These are phyloP conservation scores for Campylomormyrus numenius DNA, from an alignment of 2,113 vertebrate genomes.

Conservation along the genomic window DNA sequence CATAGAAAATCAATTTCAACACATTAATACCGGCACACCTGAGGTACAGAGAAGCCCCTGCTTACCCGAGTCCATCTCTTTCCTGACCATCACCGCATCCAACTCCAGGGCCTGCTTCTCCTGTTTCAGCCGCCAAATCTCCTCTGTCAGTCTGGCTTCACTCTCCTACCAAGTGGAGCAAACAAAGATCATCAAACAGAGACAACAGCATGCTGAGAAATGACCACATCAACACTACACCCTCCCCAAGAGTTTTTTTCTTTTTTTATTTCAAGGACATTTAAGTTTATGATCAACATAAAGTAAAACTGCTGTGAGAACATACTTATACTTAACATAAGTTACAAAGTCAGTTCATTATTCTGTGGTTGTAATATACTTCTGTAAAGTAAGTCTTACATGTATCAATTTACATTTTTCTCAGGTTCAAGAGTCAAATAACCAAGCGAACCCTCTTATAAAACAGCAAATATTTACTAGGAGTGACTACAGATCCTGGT, in stretches of 20 bases:
- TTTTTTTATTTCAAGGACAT: neutral
- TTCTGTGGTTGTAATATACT: neutral
- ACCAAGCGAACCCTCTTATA: neutral
- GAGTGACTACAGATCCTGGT: neutral
- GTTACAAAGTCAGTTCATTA: neutral
- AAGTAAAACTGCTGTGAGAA: neutral
- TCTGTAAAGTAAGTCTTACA: neutral
- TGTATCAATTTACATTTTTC: neutral
- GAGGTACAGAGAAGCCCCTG: conserved; percentile 56
- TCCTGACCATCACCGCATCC: conserved; percentile 72
- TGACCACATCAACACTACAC: neutral
- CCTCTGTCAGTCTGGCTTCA: conserved; percentile 65
- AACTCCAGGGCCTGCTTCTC: conserved; percentile 78
- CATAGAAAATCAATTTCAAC: neutral
- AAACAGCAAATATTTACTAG: neutral
- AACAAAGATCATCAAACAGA: neutral
- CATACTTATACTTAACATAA: neutral
- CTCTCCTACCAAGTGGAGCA: conserved; percentile 60
- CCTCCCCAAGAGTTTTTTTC: neutral
- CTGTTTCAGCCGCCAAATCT: conserved; percentile 68
- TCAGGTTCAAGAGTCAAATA: neutral
- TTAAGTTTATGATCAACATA: neutral
- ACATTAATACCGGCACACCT: conserved; percentile 51
- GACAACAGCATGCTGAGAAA: neutral
- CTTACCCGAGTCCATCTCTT: conserved; percentile 71